Evolutionary conservation across 2,797 vertebrate genomes (phyloP), one percentile per base, ranked within the genome.

Genomic region (Amblyopsis hoosieri): DNA sequence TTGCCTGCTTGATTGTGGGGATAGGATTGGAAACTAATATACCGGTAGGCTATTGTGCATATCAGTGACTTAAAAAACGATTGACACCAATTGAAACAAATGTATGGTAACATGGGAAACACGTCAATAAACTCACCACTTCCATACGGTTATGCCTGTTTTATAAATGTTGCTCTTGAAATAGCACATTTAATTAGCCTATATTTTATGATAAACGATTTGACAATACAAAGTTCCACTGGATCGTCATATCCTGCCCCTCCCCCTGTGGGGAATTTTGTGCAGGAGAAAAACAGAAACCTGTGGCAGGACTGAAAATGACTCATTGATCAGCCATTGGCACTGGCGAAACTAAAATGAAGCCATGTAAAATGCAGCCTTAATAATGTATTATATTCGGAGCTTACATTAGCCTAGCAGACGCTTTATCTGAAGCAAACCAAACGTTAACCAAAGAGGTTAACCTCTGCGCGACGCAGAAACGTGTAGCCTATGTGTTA

Each of bases 91-190:
- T 87, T 73, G 79, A 90, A 87, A 91, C 80, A 66, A 80, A 83
- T 87, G 87, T 85, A 83, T 89, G 84, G 83, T 86, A 91, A 80
- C 74, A 93, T 92, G 93, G 92, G 76, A 70, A 92, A 94, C 93
- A 95, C 94, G 90, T 96, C 94, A 99, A 99, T 99, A 99, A 99
- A 99, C 89, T 93, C 90, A 96, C 95, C 95, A 96, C 95, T 97
- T 96, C 94, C 95, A 93, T 79, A 48, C 47, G 4, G n/a, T 48
- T n/a, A 12, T 12, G 47, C 3, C 47, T 48, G 12, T 48, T 48
- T 48, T 48, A 2, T 48, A 4, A n/a, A 48, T 12, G 12, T 48
- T 4, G 8, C 47, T 12, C 4, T 12, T 12, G n/a, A 12, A 48
- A 48, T 29, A 4, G 23, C 23, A 4, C 23, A 29, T 29, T 29